phyloP scores from a whole-genome alignment of 2,888 invertebrate genomes.

The Microctonus aethiopoides region DNA sequence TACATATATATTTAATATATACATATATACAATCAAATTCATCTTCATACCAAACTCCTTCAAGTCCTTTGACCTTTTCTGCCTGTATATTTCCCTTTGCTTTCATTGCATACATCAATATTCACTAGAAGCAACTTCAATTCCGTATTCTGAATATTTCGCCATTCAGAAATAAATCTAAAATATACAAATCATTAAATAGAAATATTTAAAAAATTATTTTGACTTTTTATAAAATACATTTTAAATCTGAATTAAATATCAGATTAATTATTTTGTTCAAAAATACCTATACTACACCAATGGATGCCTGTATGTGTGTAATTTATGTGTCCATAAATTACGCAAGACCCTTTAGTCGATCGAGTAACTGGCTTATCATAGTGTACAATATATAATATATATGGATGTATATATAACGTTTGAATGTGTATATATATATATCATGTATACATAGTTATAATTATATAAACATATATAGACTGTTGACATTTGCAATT shows the following conservation, averaged over 20 bases:
- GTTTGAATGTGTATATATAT: neutral
- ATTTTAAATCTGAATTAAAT: neutral
- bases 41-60: slow-evolving; percentile 13
- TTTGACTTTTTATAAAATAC: neutral
- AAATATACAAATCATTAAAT: neutral
- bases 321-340: slow-evolving; percentile 8
- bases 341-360: slow-evolving; percentile 16
- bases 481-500: neutral
- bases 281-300: neutral
- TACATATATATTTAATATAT: too few species aligned
- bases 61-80: slow-evolving; percentile 21
- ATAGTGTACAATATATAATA: neutral
- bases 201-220: neutral
- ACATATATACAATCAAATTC: too few species aligned
- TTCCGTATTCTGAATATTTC: neutral
- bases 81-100: neutral
- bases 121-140: neutral
- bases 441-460: too few species aligned
- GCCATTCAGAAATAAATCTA: neutral
- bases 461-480: slow-evolving; percentile 2
- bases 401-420: slow-evolving; percentile 3
- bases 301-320: too few species aligned
- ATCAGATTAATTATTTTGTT: neutral
- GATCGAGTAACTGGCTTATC: slow-evolving; percentile 33
- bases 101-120: neutral